Evolutionary conservation across 2,797 vertebrate species (phyloP), one percentile per base, ranked within the genome.

Genomic region (Anisognathus igniventris): DNA sequence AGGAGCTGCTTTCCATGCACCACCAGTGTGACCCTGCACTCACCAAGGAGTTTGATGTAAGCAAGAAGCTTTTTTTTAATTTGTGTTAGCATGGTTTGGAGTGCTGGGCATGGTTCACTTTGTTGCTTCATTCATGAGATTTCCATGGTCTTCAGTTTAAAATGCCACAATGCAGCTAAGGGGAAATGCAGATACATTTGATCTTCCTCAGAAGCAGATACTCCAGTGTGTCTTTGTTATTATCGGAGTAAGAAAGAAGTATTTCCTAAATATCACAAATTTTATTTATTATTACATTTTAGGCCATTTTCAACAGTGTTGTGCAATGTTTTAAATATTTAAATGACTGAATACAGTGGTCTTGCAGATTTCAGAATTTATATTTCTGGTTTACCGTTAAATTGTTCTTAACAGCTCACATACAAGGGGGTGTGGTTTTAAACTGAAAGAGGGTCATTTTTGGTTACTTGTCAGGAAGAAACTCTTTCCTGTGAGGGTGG

Each of bases 1-100:
- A 96, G 96, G 99, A 99, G 94, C 97, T 99, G 20, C 98, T 99
- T 90, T 99, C 99, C 66, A 99, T 99, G 99, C 99, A 99, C 97
- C 99, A 99, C 96, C 99, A 99, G 78, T 98, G 98, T 6, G 99
- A 99, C 92, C 98, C 99, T n/a, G 99, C 99, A 7, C 98, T 99
- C 90, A 98, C 98, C 96, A 99, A 99, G 97, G 99, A 99, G 96
- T 99, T 99, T 76, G 99, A 99, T 94, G 99, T 99, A 97, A 98
- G 98, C 96, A 88, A 88, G 40, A 71, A 75, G n/a, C 20, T 31
- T 51, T 72, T 71, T 71, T 90, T 71, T 71, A 3, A 14, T 70
- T 73, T 48, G 15, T n/a, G 21, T 70, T 40, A 37, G 16, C 2
- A 0, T 28, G 42, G 10, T 37, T 89, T 77, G 30, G 28, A 87